These are phyloP conservation scores for Amiota minor DNA, from an alignment of 2,888 invertebrate species.

Conservation along the genomic window DNA sequence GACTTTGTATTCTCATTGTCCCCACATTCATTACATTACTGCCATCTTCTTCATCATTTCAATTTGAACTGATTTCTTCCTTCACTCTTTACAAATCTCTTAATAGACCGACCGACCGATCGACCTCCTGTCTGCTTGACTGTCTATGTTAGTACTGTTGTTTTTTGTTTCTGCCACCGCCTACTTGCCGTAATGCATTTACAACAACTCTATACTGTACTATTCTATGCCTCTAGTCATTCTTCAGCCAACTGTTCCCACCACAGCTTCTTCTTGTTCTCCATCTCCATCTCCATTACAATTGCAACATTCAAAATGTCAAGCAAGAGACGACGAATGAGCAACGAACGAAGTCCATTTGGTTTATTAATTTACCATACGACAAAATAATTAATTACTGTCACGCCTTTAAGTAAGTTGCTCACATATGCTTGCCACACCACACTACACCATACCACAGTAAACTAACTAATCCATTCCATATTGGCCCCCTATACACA, in stretches of 20 bases:
- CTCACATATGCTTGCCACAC: constrained; percentile 41
- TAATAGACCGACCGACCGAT: neutral
- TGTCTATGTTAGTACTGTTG: neutral
- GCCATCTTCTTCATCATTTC: neutral
- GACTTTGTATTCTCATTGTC: no score
- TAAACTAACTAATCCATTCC: no score
- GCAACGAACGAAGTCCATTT: constrained; percentile 60
- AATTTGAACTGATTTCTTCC: neutral
- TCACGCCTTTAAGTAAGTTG: constrained; percentile 71
- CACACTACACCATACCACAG: no score
- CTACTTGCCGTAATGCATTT: constrained; percentile 55
- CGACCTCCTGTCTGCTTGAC: neutral
- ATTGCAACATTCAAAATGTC: constrained; percentile 50
- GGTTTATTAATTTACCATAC: constrained; percentile 68
- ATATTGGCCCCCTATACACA: no score
- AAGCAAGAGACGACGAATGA: constrained; percentile 50
- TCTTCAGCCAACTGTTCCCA: no score
- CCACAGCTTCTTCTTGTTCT: no score
- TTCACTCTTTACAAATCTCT: no score
- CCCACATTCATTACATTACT: no score
- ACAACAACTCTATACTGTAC: constrained; percentile 6
- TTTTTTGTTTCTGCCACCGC: constrained; percentile 13
- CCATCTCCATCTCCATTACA: no score
- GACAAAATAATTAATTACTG: constrained; percentile 74
- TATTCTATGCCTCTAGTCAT: no score